Conservation (phyloP, 2,888 invertebrate genomes). For the Geotrupes spiniger region DNA sequence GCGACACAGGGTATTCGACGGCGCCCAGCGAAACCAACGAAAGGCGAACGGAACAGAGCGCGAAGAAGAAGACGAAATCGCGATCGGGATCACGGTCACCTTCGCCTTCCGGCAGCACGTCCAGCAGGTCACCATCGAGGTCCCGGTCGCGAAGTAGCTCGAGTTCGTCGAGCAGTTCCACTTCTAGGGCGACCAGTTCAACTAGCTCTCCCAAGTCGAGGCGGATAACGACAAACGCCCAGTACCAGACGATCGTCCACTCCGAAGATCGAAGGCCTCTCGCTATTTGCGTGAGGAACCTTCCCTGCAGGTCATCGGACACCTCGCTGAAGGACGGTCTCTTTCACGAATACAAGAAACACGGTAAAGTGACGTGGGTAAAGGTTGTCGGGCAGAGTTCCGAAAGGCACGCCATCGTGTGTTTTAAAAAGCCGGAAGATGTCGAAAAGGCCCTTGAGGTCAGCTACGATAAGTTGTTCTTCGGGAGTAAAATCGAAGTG, state of each 20-base stretch:
- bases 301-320: slow-evolving; percentile 86
- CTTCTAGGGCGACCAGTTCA: slow-evolving; percentile 59
- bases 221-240: slow-evolving; percentile 47
- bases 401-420: slow-evolving; percentile 90
- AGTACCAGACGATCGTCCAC: slow-evolving; percentile 41
- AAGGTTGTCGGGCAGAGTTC: slow-evolving; percentile 83
- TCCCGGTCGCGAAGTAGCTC: slow-evolving; percentile 55
- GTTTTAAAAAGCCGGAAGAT: slow-evolving; percentile 96
- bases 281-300: slow-evolving; percentile 87
- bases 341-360: slow-evolving; percentile 98
- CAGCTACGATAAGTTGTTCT: slow-evolving; percentile 94
- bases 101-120: slow-evolving; percentile 55
- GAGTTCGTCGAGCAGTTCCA: slow-evolving; percentile 61
- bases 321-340: slow-evolving; percentile 95
- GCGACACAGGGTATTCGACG: slow-evolving; percentile 47
- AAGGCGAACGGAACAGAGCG: slow-evolving; percentile 36
- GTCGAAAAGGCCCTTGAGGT: slow-evolving; percentile 92
- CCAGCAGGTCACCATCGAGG: slow-evolving; percentile 55
- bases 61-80: slow-evolving; percentile 49
- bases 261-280: slow-evolving; percentile 74
- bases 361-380: slow-evolving; percentile 71
- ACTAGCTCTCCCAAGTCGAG: slow-evolving; percentile 60
- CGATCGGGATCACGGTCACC: slow-evolving; percentile 55
- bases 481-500: slow-evolving; percentile 95
- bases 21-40: slow-evolving; percentile 41